These are phyloP conservation scores for Agrilus mali DNA, from an alignment of 2,888 invertebrate genomes.

Conservation along the genomic window DNA sequence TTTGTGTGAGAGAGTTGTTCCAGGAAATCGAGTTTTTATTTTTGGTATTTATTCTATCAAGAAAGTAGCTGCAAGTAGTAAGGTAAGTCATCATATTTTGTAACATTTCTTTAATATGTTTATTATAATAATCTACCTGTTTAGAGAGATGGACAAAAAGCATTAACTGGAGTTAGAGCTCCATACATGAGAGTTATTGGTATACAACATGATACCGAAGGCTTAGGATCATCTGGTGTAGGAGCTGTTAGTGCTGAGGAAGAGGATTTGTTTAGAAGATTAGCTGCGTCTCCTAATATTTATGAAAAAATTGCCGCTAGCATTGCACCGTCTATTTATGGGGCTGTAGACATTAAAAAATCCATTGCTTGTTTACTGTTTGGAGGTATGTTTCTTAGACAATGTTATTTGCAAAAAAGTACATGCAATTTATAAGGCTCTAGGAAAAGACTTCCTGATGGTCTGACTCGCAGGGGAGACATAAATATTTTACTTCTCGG, in stretches of 20 bases:
- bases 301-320: constrained; percentile 82
- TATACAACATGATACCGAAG: constrained; percentile 73
- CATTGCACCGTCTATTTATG: constrained; percentile 95
- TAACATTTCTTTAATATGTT: background rate
- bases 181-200: constrained; percentile 94
- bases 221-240: constrained; percentile 51
- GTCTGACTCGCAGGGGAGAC: constrained; percentile 88
- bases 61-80: constrained; percentile 56
- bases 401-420: background rate
- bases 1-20: constrained; percentile 88
- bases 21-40: constrained; percentile 87
- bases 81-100: constrained; percentile 31
- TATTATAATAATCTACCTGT: constrained; percentile 4
- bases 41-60: constrained; percentile 95
- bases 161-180: constrained; percentile 79
- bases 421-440: constrained; percentile 40
- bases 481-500: constrained; percentile 91
- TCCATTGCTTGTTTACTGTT: constrained; percentile 91
- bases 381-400: constrained; percentile 49
- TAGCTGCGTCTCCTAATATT: constrained; percentile 75
- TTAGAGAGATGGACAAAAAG: constrained; percentile 58
- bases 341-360: constrained; percentile 89
- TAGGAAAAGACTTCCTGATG: constrained; percentile 84
- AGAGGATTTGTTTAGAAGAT: constrained; percentile 68
- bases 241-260: constrained; percentile 52